These are phyloP conservation scores for Scolanthus callimorphus DNA, from an alignment of 92 coral and sea anemone genomes.

Conservation along the genomic window DNA sequence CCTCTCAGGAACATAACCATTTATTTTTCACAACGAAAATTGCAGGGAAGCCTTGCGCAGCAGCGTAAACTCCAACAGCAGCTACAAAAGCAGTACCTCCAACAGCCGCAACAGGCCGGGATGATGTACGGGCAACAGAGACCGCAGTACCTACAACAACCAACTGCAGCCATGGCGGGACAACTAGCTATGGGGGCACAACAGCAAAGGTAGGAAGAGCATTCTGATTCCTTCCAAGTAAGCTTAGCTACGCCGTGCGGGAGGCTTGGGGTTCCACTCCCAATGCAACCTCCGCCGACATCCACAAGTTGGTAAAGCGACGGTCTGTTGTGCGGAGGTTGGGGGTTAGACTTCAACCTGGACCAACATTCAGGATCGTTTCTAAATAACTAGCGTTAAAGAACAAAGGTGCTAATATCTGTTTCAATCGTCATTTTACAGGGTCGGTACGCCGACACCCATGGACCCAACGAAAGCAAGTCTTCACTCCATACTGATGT, in stretches of 20 bases:
- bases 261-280: no score
- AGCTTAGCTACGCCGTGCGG: no score
- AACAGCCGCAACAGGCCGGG: conserved; percentile 36
- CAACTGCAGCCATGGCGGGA: conserved; percentile 11
- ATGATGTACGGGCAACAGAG: conserved; percentile 47
- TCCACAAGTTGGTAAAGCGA: no score
- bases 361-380: no score
- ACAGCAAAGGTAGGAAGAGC: conserved; percentile 6
- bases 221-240: not conserved
- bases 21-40: conserved; percentile 23
- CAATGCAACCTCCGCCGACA: no score
- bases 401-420: no score
- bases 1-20: no score
- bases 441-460: not conserved
- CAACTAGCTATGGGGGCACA: conserved; percentile 6
- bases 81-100: conserved; percentile 32
- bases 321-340: no score
- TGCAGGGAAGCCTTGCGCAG: conserved; percentile 33
- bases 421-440: no score
- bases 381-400: no score
- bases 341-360: no score
- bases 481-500: not conserved
- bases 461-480: not conserved
- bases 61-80: conserved; percentile 57
- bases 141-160: conserved; percentile 28